Conservation (phyloP, 2,113 vertebrate species). For the Salvator merianae region DNA sequence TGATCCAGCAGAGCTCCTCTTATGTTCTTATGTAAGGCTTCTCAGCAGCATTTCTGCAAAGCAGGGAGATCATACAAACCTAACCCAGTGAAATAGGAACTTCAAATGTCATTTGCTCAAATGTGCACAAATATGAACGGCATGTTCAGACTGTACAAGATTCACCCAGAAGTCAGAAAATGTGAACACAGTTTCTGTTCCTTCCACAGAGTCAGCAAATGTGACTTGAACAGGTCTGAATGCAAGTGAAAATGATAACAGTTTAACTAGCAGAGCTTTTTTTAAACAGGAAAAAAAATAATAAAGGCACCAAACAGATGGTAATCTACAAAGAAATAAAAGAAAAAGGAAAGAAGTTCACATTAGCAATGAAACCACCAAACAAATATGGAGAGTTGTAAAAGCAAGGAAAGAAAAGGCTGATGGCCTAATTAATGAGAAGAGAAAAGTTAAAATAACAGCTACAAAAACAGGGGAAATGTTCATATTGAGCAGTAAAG, state of each 20-base stretch:
- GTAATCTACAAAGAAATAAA: neutral
- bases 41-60: too few relatives aligned
- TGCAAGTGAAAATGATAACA: conserved; percentile 15
- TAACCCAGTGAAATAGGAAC: too few relatives aligned
- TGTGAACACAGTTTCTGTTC: too few relatives aligned
- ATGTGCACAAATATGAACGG: too few relatives aligned
- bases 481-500: neutral
- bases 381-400: neutral
- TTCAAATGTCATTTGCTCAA: too few relatives aligned
- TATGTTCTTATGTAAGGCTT: too few relatives aligned
- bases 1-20: too few relatives aligned
- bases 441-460: conserved; percentile 39
- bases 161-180: neutral
- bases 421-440: conserved; percentile 45
- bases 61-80: too few relatives aligned
- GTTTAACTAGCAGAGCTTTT: neutral
- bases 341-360: neutral
- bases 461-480: conserved; percentile 42
- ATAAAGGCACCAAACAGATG: conserved; percentile 32
- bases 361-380: conserved; percentile 30
- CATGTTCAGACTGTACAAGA: too few relatives aligned
- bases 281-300: neutral
- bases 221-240: neutral
- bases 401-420: neutral
- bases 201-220: neutral